Evolutionary conservation across 2,113 vertebrate genomes (phyloP).

Genomic region (Salvelinus namaycush): DNA sequence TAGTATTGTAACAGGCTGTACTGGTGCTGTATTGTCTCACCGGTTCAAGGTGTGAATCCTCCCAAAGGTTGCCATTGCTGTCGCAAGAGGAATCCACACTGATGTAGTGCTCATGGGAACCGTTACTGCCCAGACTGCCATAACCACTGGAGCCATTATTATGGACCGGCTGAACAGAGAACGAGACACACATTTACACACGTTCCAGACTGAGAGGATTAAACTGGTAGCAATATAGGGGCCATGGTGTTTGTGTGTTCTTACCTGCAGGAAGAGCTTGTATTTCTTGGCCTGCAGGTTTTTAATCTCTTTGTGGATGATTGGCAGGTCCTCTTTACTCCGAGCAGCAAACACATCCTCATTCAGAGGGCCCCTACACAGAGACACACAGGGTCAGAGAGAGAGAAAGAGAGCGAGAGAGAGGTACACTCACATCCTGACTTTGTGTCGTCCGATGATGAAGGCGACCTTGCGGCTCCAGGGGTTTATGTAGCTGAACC

Average conservation of each 20-base stretch:
- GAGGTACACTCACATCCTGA: slow-evolving; percentile 78
- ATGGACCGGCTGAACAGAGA: slow-evolving; percentile 78
- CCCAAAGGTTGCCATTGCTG: slow-evolving; percentile 78
- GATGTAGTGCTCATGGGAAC: slow-evolving; percentile 83
- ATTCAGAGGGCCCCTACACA: slow-evolving; percentile 83
- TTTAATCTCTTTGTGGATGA: slow-evolving; percentile 78
- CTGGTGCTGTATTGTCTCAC: slow-evolving; percentile 49
- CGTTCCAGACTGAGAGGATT: too few species aligned
- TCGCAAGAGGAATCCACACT: slow-evolving; percentile 85
- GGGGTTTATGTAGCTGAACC: slow-evolving; percentile 91
- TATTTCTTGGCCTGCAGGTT: slow-evolving; percentile 89
- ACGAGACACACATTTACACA: not conserved
- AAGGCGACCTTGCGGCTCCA: slow-evolving; percentile 91
- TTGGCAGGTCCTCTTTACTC: slow-evolving; percentile 61
- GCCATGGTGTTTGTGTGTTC: not conserved
- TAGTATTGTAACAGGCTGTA: too few species aligned
- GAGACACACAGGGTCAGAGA: not conserved
- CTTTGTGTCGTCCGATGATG: slow-evolving; percentile 89
- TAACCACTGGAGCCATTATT: slow-evolving; percentile 85
- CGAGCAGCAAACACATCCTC: slow-evolving; percentile 86
- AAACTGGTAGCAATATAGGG: too few species aligned
- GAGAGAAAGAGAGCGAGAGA: not conserved
- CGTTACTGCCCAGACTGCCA: slow-evolving; percentile 84
- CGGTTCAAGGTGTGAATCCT: slow-evolving; percentile 69
- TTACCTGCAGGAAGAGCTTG: slow-evolving; percentile 88